Percentiles rank a stretch among this genome's conserved stretches.
Conservation (phyloP, 2,888 invertebrate species). For the Blomia tropicalis region DNA sequence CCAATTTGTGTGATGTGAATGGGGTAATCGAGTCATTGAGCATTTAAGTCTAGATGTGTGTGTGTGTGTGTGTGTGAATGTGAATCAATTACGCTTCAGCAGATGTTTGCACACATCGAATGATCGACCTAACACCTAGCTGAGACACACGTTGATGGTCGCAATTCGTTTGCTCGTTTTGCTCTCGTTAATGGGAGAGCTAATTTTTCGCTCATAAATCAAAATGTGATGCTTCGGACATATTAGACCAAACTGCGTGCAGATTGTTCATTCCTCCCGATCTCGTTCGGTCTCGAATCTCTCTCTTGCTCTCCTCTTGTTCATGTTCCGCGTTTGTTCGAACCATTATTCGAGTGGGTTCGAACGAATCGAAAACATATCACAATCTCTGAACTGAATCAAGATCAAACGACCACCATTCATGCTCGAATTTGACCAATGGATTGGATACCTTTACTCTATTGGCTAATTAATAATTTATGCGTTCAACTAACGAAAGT, state of each 20-base stretch:
- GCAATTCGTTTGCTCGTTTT: no score
- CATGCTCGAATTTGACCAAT: background rate
- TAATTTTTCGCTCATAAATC: conserved; percentile 15
- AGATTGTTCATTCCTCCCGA: background rate
- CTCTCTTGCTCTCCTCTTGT: background rate
- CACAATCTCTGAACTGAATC: no score
- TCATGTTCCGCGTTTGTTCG: background rate
- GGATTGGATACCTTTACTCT: background rate
- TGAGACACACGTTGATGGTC: no score
- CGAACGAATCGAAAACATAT: background rate
- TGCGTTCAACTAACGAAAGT: background rate
- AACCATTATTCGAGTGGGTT: conserved; percentile 10
- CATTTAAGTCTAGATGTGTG: no score
- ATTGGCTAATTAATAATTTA: conserved; percentile 13
- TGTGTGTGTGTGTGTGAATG: no score
- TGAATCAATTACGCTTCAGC: conserved; percentile 7
- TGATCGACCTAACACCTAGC: conserved; percentile 4
- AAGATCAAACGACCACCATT: conserved; percentile 12
- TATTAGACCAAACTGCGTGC: conserved; percentile 8
- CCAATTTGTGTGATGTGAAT: background rate
- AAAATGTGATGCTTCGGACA: background rate
- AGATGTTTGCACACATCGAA: conserved; percentile 13
- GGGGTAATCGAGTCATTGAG: background rate
- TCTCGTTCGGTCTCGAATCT: background rate
- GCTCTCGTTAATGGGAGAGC: conserved; percentile 14